Evolutionary conservation across 2,797 vertebrate genomes (phyloP).

Genomic region (Neosalanx taihuensis): DNA sequence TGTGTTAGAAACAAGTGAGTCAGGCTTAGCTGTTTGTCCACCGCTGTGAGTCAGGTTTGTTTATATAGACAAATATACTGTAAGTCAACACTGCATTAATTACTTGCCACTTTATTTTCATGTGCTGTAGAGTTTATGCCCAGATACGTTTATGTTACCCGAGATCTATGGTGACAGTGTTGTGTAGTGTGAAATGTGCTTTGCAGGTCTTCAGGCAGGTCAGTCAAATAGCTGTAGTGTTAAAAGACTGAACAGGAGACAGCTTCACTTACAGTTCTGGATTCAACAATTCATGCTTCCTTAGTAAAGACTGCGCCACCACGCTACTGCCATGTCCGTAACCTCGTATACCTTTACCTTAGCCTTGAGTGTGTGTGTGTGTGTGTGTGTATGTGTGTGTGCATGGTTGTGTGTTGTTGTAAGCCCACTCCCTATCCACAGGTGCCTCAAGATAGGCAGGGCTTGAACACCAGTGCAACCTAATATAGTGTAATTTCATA

Average conservation of each 20-base stretch:
- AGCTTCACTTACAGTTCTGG: background rate
- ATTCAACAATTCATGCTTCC: background rate
- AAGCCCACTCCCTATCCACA: constrained; percentile 10
- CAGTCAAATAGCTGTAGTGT: too few relatives aligned
- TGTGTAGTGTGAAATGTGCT: too few relatives aligned
- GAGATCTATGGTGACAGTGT: too few relatives aligned
- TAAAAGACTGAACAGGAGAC: too few relatives aligned
- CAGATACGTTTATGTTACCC: too few relatives aligned
- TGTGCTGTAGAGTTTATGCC: too few relatives aligned
- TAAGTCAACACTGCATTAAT: too few relatives aligned
- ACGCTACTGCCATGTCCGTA: background rate
- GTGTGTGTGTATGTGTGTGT: background rate
- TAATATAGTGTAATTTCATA: constrained; percentile 51
- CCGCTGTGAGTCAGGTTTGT: background rate
- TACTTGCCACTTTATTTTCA: too few relatives aligned
- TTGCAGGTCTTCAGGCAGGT: too few relatives aligned
- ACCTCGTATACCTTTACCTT: too few relatives aligned
- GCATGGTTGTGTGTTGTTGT: background rate
- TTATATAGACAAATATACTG: too few relatives aligned
- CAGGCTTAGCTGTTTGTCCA: background rate
- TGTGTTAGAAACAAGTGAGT: background rate
- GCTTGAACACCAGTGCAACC: constrained; percentile 39
- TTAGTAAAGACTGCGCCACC: constrained; percentile 9
- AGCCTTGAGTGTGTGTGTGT: background rate
- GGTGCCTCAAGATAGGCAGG: constrained; percentile 31